These are phyloP conservation scores for Sardina pilchardus DNA, from an alignment of 2,113 vertebrate species.

Conservation along the genomic window DNA sequence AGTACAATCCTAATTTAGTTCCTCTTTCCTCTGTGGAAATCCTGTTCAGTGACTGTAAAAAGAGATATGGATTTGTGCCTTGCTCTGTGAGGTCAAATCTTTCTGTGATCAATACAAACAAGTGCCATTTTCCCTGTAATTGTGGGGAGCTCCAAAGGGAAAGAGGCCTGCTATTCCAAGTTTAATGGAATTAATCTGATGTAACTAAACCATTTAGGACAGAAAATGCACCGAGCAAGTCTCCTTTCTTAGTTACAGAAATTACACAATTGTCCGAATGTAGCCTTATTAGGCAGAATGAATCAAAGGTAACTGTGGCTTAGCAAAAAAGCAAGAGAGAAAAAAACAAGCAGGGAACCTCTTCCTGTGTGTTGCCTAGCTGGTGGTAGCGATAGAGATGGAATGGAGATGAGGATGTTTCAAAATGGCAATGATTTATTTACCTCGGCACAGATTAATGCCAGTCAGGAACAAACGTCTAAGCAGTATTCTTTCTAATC, in stretches of 20 bases:
- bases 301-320: neutral
- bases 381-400: too few species aligned
- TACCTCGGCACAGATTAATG: too few species aligned
- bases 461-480: too few species aligned
- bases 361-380: neutral
- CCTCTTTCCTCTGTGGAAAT: neutral
- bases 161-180: neutral
- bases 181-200: neutral
- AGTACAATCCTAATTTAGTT: neutral
- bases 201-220: neutral
- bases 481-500: too few species aligned
- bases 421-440: too few species aligned
- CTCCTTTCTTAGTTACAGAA: neutral
- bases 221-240: neutral
- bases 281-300: neutral
- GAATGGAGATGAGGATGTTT: too few species aligned
- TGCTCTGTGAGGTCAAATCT: neutral
- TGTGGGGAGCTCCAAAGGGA: neutral
- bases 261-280: neutral
- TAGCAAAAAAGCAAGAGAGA: neutral
- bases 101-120: neutral
- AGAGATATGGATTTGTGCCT: conserved; percentile 5
- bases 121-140: neutral
- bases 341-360: neutral
- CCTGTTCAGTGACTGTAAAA: neutral